Base-by-base conservation (phyloP, 2,113 vertebrate genomes). In the Brachirus orientalis region DNA sequence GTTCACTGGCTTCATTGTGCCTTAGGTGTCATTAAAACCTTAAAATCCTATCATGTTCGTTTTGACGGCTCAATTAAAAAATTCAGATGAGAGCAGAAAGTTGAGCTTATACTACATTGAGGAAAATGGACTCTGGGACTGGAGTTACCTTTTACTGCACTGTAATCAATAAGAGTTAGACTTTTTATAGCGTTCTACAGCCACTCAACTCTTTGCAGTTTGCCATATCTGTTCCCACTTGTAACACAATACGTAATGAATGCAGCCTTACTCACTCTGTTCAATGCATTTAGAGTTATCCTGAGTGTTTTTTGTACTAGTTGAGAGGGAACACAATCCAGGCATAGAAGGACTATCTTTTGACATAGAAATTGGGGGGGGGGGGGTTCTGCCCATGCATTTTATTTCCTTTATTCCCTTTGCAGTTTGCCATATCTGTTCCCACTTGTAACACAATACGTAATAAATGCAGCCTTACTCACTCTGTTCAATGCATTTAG, bases 51-150 rank as follows among this genome's bases (percentile, higher is more conserved):
- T 33, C 51, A 10, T 61, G 58, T 72, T 55, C 6, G 36, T 17
- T 35, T 48, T 69, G 63, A 63, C 58, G 65, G n/a, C 38, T 72
- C 59, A 18, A 79, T 77, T 66, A 64, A 17, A 75, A 53, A 59
- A 28, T 4, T 28, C 28, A 12, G n/a, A 82, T 35, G 6, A 53
- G 55, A 7, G 33, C 40, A 35, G 43, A 45, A 38, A 45, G n/a
- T 28, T 28, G 4, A 38, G 43, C 33, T 62, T 44, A 50, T 40
- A 45, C 11, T 12, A 36, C 43, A 44, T 38, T n/a, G 60, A 19
- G 35, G n/a, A 28, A 69, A 50, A 64, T 28, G 5, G 4, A 64
- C 50, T 47, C 28, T 3, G 11, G 37, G 53, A 63, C 47, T 28
- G 22, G 41, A 63, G 57, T 20, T 17, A 40, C 38, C 18, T 51